phyloP scores from a whole-genome alignment of 2,888 invertebrate species.

The Vanessa cardui region DNA sequence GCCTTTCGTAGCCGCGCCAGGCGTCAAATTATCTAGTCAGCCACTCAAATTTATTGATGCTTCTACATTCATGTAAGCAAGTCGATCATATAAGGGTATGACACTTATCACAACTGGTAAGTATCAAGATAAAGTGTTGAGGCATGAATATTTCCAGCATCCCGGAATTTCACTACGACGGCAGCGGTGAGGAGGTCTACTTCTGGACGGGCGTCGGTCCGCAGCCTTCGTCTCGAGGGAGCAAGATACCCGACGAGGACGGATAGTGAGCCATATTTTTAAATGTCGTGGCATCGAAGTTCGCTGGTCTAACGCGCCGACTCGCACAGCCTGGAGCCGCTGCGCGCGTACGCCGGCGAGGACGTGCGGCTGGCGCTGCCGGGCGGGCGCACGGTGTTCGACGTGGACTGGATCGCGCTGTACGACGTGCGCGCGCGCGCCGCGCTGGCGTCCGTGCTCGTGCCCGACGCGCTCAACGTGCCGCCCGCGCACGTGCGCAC shows the following conservation, averaged over 20 bases:
- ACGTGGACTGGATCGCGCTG: constrained; percentile 92
- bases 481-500: constrained; percentile 87
- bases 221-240: constrained; percentile 91
- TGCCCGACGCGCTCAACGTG: constrained; percentile 91
- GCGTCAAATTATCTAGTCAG: constrained; percentile 83
- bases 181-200: constrained; percentile 88
- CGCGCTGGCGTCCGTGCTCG: constrained; percentile 79
- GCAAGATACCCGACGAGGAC: constrained; percentile 93
- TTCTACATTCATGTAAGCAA: constrained; percentile 84
- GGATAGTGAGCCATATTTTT: constrained; percentile 89
- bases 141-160: constrained; percentile 68
- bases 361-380: constrained; percentile 89
- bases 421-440: constrained; percentile 84
- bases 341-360: constrained; percentile 87
- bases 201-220: constrained; percentile 96
- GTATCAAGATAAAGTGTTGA: no score
- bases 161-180: constrained; percentile 90
- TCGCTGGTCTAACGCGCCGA: constrained; percentile 42
- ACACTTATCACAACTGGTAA: no score
- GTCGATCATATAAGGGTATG: no score
- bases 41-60: constrained; percentile 90
- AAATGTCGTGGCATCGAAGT: no score
- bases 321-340: constrained; percentile 87
- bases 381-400: constrained; percentile 91
- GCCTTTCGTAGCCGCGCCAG: constrained; percentile 59